These are phyloP conservation scores for Ammodytes marinus DNA, from an alignment of 2,113 vertebrate genomes.

Conservation along the genomic window DNA sequence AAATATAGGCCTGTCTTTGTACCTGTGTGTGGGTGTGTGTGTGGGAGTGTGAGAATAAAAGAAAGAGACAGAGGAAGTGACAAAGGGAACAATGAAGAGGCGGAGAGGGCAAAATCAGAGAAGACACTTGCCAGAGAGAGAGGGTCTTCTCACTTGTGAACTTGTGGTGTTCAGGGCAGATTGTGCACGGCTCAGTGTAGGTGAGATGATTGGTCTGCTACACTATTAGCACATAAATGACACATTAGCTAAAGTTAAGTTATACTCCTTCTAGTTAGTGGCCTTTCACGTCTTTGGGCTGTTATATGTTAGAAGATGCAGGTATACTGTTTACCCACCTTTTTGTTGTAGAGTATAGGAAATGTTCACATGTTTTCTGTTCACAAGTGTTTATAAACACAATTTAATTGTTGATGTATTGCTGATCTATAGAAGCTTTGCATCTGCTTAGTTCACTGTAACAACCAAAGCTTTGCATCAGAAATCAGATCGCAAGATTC, in stretches of 20 bases:
- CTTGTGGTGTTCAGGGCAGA: conserved; percentile 22
- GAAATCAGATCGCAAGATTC: conserved; percentile 6
- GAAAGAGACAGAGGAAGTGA: conserved; percentile 35
- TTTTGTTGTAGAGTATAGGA: neutral
- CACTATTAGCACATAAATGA: conserved; percentile 74
- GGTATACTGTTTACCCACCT: conserved; percentile 15
- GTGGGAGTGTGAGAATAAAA: conserved; percentile 1
- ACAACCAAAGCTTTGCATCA: conserved; percentile 8
- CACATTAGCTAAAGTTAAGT: conserved; percentile 38
- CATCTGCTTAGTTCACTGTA: conserved; percentile 5
- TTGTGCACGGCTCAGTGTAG: conserved; percentile 19
- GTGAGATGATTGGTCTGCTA: conserved; percentile 52
- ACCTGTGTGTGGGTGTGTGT: conserved; percentile 9
- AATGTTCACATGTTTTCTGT: neutral
- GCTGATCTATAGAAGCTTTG: neutral
- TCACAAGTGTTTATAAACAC: neutral
- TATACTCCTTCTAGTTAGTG: conserved; percentile 10
- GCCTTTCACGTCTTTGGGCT: conserved; percentile 27
- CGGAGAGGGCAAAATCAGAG: conserved; percentile 43
- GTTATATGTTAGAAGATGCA: conserved; percentile 6
- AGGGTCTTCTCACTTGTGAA: conserved; percentile 39
- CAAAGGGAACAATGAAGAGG: conserved; percentile 39
- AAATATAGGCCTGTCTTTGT: conserved; percentile 16
- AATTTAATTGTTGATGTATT: neutral
- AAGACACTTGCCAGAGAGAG: conserved; percentile 49